phyloP scores from a whole-genome alignment of 2,888 invertebrate genomes.

The Heliconius aoede region DNA sequence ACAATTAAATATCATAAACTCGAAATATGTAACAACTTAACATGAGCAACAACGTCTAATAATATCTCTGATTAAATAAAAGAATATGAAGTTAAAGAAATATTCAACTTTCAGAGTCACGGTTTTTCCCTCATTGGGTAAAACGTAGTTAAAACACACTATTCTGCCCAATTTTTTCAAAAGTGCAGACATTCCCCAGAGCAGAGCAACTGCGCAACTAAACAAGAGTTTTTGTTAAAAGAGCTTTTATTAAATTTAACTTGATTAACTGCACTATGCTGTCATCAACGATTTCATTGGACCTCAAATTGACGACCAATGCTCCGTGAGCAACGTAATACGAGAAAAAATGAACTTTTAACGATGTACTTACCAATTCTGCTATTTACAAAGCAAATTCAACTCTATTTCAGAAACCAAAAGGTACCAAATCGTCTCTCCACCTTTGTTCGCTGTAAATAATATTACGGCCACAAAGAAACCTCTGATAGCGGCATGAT shows the following conservation, averaged over 20 bases:
- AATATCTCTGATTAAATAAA: not conserved
- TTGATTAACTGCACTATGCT: not conserved
- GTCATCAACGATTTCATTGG: not conserved
- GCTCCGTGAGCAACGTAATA: not conserved
- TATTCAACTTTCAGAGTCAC: not conserved
- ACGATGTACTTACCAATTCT: slow-evolving; percentile 29
- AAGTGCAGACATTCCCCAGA: no score
- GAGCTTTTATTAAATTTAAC: not conserved
- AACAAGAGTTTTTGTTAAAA: not conserved
- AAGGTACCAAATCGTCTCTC: slow-evolving; percentile 9
- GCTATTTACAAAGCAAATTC: slow-evolving; percentile 12
- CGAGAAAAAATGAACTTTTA: slow-evolving; percentile 36
- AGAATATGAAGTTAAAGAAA: not conserved
- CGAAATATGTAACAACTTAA: not conserved
- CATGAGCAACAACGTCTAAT: not conserved
- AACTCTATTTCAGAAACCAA: not conserved
- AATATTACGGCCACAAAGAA: slow-evolving; percentile 33
- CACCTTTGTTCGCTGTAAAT: slow-evolving; percentile 15
- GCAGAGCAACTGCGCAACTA: no score
- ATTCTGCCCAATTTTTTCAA: no score
- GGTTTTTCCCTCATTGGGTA: no score
- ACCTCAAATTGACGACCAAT: slow-evolving; percentile 3
- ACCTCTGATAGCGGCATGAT: slow-evolving; percentile 32
- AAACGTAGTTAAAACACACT: no score
- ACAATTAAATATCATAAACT: no score